Percentiles rank a stretch among this genome's conserved stretches.
These are phyloP conservation scores for Narcine bancroftii DNA, from an alignment of 2,113 vertebrate species.

Conservation along the genomic window DNA sequence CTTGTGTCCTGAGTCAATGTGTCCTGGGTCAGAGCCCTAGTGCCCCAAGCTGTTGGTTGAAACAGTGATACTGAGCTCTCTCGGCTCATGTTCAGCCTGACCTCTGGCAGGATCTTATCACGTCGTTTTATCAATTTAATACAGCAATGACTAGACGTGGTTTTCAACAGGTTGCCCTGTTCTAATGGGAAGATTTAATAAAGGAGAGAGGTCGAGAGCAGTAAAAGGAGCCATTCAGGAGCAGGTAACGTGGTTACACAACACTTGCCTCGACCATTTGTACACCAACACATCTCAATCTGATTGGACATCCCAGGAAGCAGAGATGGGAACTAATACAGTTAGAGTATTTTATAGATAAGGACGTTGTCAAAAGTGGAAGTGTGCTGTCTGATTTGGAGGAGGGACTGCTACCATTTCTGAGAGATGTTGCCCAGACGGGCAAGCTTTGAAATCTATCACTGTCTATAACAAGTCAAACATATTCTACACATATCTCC, in stretches of 20 bases:
- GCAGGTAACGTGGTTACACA: background rate
- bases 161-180: constrained; percentile 10
- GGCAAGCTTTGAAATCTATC: too few species aligned
- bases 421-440: background rate
- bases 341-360: constrained; percentile 17
- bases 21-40: too few species aligned
- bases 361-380: constrained; percentile 14
- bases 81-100: background rate
- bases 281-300: background rate
- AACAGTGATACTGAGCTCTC: background rate
- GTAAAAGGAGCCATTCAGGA: background rate
- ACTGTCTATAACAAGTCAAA: too few species aligned
- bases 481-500: background rate
- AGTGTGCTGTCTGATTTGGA: background rate
- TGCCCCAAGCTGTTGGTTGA: too few species aligned
- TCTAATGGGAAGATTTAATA: background rate
- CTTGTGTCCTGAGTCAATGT: too few species aligned
- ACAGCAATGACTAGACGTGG: background rate
- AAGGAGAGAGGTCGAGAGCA: background rate
- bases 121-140: background rate
- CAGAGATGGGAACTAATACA: constrained; percentile 9
- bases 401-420: background rate
- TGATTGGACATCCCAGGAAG: background rate
- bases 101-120: background rate
- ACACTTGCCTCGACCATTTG: background rate